These are phyloP conservation scores for Lasioglossum pauxillum DNA, from an alignment of 2,888 invertebrate species.

Conservation along the genomic window DNA sequence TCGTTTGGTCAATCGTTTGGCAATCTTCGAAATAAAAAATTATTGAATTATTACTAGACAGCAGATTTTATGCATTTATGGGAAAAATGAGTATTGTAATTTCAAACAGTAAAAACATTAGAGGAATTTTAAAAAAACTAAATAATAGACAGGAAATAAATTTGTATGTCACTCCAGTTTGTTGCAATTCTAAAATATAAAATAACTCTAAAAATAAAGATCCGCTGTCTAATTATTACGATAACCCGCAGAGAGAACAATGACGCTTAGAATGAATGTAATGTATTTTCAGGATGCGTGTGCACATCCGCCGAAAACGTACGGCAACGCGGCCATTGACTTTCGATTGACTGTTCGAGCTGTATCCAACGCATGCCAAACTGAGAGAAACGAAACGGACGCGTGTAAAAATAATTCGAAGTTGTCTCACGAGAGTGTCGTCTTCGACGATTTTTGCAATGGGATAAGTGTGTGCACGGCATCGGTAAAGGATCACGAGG, in stretches of 20 bases:
- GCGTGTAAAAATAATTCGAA: constrained; percentile 44
- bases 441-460: constrained; percentile 49
- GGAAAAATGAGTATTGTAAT: no score
- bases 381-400: constrained; percentile 52
- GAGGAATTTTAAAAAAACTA: no score
- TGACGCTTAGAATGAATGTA: neutral
- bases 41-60: neutral
- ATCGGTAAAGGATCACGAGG: constrained; percentile 46
- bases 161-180: no score
- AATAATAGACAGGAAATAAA: no score
- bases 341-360: constrained; percentile 88
- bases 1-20: neutral
- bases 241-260: neutral
- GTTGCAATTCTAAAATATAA: no score
- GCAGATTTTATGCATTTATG: no score
- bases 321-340: constrained; percentile 73
- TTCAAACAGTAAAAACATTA: no score
- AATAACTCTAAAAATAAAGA: no score
- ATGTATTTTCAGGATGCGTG: constrained; percentile 56
- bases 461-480: constrained; percentile 34
- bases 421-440: constrained; percentile 40
- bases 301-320: constrained; percentile 63
- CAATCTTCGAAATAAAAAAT: neutral
- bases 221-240: neutral
- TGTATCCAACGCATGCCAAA: constrained; percentile 87